phyloP scores from a whole-genome alignment of 1,140 invertebrate genomes.

The Drosophila varians region DNA sequence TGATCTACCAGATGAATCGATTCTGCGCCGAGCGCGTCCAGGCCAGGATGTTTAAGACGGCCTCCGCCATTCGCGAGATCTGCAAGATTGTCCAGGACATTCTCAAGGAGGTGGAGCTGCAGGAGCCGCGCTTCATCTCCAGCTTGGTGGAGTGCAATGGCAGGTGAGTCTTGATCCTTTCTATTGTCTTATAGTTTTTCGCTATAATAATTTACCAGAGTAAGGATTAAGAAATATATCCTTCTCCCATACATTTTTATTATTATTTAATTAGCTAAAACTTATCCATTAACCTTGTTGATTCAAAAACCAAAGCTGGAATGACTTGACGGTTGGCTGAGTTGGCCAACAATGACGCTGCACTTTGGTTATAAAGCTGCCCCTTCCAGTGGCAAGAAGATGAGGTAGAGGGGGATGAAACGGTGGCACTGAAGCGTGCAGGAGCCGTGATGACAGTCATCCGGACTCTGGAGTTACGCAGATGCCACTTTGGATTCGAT shows the following conservation, averaged over 20 bases:
- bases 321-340: slow-evolving; percentile 51
- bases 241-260: too few species aligned
- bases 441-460: slow-evolving; percentile 46
- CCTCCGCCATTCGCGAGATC: slow-evolving; percentile 95
- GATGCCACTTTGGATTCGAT: not conserved
- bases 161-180: slow-evolving; percentile 52
- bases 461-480: slow-evolving; percentile 47
- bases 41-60: slow-evolving; percentile 91
- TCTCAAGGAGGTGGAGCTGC: slow-evolving; percentile 97
- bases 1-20: slow-evolving; percentile 97
- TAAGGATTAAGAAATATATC: too few species aligned
- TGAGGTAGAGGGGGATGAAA: too few species aligned
- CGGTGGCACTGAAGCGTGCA: not conserved
- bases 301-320: slow-evolving; percentile 9
- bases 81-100: slow-evolving; percentile 98
- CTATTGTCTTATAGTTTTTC: too few species aligned
- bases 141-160: slow-evolving; percentile 89
- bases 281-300: too few species aligned
- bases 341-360: slow-evolving; percentile 49
- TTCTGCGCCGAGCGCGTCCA: slow-evolving; percentile 96
- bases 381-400: not conserved
- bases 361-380: slow-evolving; percentile 43
- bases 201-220: too few species aligned
- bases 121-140: slow-evolving; percentile 97
- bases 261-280: too few species aligned